phyloP scores from a whole-genome alignment of 2,797 vertebrate species.

The Micrastur ruficollis region DNA sequence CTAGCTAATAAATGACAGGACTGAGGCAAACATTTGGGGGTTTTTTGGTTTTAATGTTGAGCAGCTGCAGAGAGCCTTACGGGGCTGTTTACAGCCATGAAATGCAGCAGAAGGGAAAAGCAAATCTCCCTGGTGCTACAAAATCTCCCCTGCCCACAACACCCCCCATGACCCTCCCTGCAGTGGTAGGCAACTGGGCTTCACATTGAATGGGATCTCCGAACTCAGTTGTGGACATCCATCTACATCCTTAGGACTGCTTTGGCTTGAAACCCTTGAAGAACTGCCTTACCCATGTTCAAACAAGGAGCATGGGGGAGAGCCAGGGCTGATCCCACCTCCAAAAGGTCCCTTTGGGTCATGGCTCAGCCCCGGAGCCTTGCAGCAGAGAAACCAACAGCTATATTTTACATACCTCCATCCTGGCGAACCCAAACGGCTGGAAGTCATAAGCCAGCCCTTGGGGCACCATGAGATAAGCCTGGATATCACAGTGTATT shows the following conservation, averaged over 20 bases:
- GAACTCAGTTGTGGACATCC: background rate
- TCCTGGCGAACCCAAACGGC: background rate
- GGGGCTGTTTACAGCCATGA: background rate
- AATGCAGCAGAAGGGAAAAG: background rate
- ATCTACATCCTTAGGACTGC: background rate
- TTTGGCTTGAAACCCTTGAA: background rate
- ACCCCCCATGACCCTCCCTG: background rate
- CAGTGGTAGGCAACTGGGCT: background rate
- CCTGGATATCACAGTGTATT: background rate
- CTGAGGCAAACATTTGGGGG: background rate
- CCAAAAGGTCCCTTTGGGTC: rapidly evolving
- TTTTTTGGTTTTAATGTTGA: background rate
- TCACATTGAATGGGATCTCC: background rate
- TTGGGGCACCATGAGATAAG: background rate
- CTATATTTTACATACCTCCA: background rate
- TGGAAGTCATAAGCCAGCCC: background rate
- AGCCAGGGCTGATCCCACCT: background rate
- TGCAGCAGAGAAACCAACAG: background rate
- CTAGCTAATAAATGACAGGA: background rate
- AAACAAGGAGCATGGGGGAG: background rate
- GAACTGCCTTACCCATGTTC: background rate
- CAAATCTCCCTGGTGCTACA: background rate
- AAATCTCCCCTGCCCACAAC: background rate
- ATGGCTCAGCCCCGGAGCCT: background rate
- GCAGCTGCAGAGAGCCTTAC: background rate